Percentiles rank a stretch among this genome's conserved stretches.
phyloP scores from a whole-genome alignment of 1,140 invertebrate genomes.

The Bombus haemorrhoidalis region DNA sequence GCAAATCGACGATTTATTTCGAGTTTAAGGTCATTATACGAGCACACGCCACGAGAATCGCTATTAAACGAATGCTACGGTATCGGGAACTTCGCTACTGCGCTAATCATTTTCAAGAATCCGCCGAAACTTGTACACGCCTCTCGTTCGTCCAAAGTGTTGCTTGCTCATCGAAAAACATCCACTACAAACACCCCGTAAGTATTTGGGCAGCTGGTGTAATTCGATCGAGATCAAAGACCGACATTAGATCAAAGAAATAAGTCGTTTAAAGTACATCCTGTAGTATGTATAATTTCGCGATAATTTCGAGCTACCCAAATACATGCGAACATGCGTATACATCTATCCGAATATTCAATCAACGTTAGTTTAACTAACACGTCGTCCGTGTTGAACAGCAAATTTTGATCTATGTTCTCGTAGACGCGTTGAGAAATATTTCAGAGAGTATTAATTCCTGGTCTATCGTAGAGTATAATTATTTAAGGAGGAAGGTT shows the following conservation, averaged over 20 bases:
- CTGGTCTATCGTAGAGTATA: conserved; percentile 9
- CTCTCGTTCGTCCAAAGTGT: neutral
- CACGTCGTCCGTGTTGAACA: neutral
- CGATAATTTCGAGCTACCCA: neutral
- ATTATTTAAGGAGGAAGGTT: conserved; percentile 32
- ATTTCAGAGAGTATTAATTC: conserved; percentile 33
- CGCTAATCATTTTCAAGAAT: conserved; percentile 71
- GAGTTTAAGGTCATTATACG: conserved; percentile 40
- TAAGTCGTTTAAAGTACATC: too few relatives aligned
- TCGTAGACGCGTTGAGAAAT: neutral
- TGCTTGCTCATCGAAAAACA: neutral
- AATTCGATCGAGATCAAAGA: too few relatives aligned
- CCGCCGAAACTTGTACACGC: neutral
- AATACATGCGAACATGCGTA: too few relatives aligned
- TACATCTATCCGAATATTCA: neutral
- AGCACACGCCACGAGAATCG: conserved; percentile 47
- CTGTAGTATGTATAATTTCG: too few relatives aligned
- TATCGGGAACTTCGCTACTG: conserved; percentile 30
- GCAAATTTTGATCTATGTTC: neutral
- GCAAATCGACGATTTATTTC: conserved; percentile 47
- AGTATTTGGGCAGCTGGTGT: too few relatives aligned
- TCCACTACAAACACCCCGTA: neutral
- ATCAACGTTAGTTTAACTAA: neutral
- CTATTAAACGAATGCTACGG: conserved; percentile 48
- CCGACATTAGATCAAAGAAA: too few relatives aligned